Base-by-base conservation (phyloP, 2,113 vertebrate genomes). In the Capreolus pygargus region DNA sequence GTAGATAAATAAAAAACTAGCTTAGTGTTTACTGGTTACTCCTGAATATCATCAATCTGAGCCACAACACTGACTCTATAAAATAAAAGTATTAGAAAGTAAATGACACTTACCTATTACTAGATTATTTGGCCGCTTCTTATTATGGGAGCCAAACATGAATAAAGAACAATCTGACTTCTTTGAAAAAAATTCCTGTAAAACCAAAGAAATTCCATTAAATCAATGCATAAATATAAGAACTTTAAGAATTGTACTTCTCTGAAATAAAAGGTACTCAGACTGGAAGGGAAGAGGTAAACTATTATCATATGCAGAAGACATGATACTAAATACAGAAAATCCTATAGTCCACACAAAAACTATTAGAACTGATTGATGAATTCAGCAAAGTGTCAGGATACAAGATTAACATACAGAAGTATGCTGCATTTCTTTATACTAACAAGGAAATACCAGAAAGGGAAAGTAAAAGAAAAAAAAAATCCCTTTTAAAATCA, bases 141-240 rank as follows among this genome's bases (percentile, higher is more conserved):
- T 99, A 98, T 99, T 99, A 98, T 99, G 99, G 47, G 99, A 99
- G 12, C 99, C 99, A 91, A 99, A 99, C 92, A 99, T 98, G 98
- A 99, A 99, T 95, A 99, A 98, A 60, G 99, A 99, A 94, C 99
- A 99, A 97, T 99, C 99, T 0, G 99, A 99, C 93, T 99, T 99
- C 98, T 99, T 99, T 25, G 99, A 99, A 98, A 99, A 99, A 98
- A 99, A 99, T 96, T 99, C 99, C 99, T 99, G 85, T 36, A 84
- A 98, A 85, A 95, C 81, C 76, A 97, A 96, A 86, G 79, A 70
- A 97, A 47, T 89, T 3, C 10, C 47, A 89, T 81, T 96, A 5
- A 89, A 30, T 89, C 70, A 92, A 70, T 13, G 13, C 33, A 86
- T 84, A 47, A 86, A 93, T 64, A 25, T 64, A 86, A 79, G 17